phyloP scores from a whole-genome alignment of 2,797 vertebrate species.

The Lepilemur ruficaudatus region DNA sequence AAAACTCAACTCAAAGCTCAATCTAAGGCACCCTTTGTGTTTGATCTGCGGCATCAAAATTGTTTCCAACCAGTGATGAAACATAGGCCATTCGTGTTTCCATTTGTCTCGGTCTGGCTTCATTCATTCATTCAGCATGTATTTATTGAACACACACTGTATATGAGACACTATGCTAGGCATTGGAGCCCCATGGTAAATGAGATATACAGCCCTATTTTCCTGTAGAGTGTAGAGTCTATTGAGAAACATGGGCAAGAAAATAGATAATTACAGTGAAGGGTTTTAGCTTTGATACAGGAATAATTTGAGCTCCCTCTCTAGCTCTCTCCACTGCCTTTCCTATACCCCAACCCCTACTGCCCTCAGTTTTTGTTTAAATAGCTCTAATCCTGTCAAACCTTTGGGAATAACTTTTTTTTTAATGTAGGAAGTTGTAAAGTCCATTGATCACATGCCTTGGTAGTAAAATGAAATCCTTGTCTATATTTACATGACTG shows the following conservation, averaged over 20 bases:
- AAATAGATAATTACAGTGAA: not conserved
- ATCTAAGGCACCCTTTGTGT: not conserved
- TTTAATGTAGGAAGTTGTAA: not conserved
- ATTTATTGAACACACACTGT: not conserved
- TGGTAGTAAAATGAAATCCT: not conserved
- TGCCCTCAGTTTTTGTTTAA: not conserved
- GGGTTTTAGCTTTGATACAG: not conserved
- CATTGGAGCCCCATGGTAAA: not conserved
- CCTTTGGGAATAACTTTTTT: not conserved
- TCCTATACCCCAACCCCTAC: not conserved
- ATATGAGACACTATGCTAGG: not conserved
- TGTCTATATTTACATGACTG: not conserved
- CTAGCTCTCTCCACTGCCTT: not conserved
- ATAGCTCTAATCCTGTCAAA: not conserved
- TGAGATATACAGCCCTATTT: not conserved
- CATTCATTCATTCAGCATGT: not conserved
- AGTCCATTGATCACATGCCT: not conserved
- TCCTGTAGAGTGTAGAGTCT: not conserved
- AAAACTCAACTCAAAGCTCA: not conserved
- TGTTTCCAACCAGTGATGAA: not conserved
- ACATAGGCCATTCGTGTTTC: not conserved
- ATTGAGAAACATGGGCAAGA: not conserved
- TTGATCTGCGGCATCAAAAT: not conserved
- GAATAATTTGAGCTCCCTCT: not conserved
- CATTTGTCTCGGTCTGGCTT: not conserved